phyloP scores from a whole-genome alignment of 2,797 vertebrate species.

The Esox lucius region DNA sequence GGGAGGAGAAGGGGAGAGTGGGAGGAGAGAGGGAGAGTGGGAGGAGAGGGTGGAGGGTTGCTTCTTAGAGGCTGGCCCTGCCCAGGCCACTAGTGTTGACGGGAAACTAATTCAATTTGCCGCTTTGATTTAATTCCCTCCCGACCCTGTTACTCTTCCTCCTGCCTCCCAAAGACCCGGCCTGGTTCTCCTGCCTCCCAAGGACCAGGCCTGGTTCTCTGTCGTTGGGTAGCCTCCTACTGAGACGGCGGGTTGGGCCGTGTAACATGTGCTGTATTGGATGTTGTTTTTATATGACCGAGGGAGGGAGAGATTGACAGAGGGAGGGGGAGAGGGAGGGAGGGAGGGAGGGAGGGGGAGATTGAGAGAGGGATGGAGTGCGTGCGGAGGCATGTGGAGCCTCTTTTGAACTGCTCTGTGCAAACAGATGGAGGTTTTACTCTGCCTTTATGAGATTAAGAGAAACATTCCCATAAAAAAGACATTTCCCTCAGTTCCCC shows the following conservation, averaged over 20 bases:
- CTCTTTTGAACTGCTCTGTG: slow-evolving; percentile 67
- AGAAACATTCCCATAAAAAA: slow-evolving; percentile 72
- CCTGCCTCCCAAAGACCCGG: slow-evolving; percentile 25
- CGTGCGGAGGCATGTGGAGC: slow-evolving; percentile 75
- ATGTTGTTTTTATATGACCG: slow-evolving; percentile 73
- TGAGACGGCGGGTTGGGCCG: slow-evolving; percentile 59
- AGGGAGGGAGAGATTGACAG: too few relatives aligned
- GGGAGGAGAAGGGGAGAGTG: too few relatives aligned
- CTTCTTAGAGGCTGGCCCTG: slow-evolving; percentile 2
- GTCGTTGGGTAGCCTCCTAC: slow-evolving; percentile 7
- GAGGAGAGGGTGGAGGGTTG: not conserved
- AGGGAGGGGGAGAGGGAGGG: not conserved
- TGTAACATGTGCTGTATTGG: slow-evolving; percentile 67
- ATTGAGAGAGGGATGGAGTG: slow-evolving; percentile 20
- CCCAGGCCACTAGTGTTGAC: slow-evolving; percentile 23
- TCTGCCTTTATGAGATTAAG: slow-evolving; percentile 77
- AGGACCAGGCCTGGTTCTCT: not conserved
- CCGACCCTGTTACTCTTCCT: slow-evolving; percentile 39
- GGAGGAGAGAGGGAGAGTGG: slow-evolving; percentile 12
- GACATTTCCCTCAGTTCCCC: slow-evolving; percentile 54
- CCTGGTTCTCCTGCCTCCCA: slow-evolving; percentile 33
- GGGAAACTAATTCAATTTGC: slow-evolving; percentile 28
- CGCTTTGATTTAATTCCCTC: slow-evolving; percentile 36
- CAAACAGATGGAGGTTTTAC: slow-evolving; percentile 73
- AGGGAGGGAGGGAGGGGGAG: not conserved